phyloP scores from a whole-genome alignment of 2,888 invertebrate species.

The Plebejus melissa region DNA sequence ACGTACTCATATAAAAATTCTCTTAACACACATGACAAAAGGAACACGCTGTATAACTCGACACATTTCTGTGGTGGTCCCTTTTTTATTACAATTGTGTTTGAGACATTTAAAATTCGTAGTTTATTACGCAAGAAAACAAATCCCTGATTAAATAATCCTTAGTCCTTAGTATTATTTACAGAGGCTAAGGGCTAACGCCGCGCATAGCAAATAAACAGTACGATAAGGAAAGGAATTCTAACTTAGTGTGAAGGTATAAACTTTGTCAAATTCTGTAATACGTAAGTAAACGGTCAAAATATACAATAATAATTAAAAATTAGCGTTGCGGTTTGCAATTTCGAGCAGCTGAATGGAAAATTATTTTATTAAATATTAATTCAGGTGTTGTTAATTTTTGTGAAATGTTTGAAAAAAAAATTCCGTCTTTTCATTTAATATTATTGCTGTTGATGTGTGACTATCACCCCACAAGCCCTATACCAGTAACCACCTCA shows the following conservation, averaged over 20 bases:
- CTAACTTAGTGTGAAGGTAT: background rate
- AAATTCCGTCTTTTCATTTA: too few species aligned
- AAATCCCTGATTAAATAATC: slow-evolving; percentile 26
- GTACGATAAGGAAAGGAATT: slow-evolving; percentile 15
- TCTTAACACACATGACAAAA: background rate
- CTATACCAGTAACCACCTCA: too few species aligned
- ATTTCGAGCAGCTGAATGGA: too few species aligned
- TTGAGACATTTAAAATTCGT: slow-evolving; percentile 23
- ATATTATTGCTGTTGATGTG: too few species aligned
- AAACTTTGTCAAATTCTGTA: background rate
- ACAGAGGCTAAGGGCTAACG: slow-evolving; percentile 15
- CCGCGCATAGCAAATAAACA: slow-evolving; percentile 27
- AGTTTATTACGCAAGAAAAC: slow-evolving; percentile 27
- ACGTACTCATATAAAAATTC: background rate
- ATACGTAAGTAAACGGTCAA: background rate
- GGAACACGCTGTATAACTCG: slow-evolving; percentile 32
- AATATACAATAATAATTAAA: too few species aligned
- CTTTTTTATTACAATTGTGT: slow-evolving; percentile 36
- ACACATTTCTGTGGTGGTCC: slow-evolving; percentile 37
- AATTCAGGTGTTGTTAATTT: too few species aligned
- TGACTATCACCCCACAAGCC: too few species aligned
- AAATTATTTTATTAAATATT: too few species aligned
- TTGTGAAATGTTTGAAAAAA: too few species aligned
- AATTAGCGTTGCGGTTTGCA: too few species aligned
- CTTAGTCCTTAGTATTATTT: slow-evolving; percentile 26